Base-by-base conservation (phyloP, 2,113 vertebrate genomes). In the Vidua macroura region DNA sequence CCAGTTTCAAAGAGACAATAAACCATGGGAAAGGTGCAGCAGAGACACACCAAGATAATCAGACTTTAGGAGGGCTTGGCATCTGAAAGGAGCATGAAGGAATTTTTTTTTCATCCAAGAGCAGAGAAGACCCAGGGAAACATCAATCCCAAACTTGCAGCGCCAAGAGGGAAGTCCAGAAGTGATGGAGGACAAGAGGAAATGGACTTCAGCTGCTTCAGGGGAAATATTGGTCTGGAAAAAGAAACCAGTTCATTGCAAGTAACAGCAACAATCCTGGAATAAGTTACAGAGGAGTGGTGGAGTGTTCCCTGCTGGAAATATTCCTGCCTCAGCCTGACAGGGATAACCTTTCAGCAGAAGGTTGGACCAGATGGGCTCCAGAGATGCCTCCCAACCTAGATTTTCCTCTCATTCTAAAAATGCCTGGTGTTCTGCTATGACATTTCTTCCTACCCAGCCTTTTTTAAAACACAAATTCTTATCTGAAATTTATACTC, bases 311-410 rank as follows among this genome's bases (percentile, higher is more conserved):
- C 59, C 53, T 3, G 4, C 51, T 88, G 73, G 59, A 90, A 92
- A 63, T 58, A 74, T 37, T 86, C 63, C 56, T 90, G 31, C 68
- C 62, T 83, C 11, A 76, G 53, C 46, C 64, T 92, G 93, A 92
- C 83, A 93, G 80, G 52, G 64, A 53, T 93, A 95, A 90, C 83
- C 86, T 95, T 96, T 95, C 83, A 92, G 37, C 89, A 96, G 94
- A 92, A 92, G 86, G 76, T 69, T 83, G 88, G 62, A 80, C 83
- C 93, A 95, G 88, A 95, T 92, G 93, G 94, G 84, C 79, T 76
- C 66, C 85, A 83, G 86, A 83, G 69, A 89, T 58, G 55, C 69
- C 44, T 92, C 76, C 76, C 89, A 86, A 56, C 41, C 89, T 83
- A 41, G 19, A 83, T 83, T 92, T 90, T 53, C 31, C 73, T 80